Evolutionary conservation across 2,113 vertebrate genomes (phyloP).

Genomic region (Chelonoidis abingdonii): DNA sequence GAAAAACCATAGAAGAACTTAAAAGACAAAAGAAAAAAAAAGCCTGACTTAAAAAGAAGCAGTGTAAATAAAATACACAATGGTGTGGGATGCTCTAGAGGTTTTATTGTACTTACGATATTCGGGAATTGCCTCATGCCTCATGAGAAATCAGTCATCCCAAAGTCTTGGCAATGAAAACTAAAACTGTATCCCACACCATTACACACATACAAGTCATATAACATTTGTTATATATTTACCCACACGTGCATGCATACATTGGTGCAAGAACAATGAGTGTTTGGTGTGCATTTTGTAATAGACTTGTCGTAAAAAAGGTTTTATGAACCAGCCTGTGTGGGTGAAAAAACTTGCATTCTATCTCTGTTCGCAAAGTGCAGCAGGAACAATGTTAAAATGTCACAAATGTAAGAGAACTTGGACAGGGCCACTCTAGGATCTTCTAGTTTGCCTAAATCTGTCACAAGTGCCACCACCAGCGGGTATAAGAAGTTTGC

Average conservation of each 20-base stretch:
- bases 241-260: neutral
- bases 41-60: neutral
- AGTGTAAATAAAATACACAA: neutral
- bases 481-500: neutral
- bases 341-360: conserved; percentile 1
- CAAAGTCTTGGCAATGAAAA: neutral
- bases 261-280: neutral
- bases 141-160: neutral
- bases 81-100: neutral
- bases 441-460: neutral
- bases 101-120: conserved; percentile 18
- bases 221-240: conserved; percentile 25
- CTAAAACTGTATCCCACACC: neutral
- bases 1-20: conserved; percentile 22
- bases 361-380: neutral
- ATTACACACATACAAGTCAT: neutral
- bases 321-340: neutral
- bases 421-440: neutral
- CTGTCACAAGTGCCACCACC: conserved; percentile 7
- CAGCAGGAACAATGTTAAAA: neutral
- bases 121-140: neutral
- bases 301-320: neutral
- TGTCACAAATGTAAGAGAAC: neutral
- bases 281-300: conserved; percentile 23
- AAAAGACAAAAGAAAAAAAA: neutral